Evolutionary conservation across 1,140 invertebrate genomes (phyloP).

Genomic region (Zaprionus kolodkinae): DNA sequence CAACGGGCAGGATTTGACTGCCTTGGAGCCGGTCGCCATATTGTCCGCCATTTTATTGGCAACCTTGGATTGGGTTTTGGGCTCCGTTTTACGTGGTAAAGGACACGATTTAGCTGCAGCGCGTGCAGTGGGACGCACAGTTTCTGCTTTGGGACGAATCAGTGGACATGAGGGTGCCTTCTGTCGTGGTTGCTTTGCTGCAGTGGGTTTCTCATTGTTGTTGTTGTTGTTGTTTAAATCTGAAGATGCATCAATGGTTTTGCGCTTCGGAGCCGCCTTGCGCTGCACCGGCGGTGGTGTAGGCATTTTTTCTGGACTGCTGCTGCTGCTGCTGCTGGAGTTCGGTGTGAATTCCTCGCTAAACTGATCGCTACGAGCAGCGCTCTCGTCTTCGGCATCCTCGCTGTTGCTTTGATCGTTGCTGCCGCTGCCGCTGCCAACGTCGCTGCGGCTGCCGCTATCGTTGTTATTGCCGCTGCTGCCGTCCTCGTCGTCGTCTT

Average conservation of each 20-base stretch:
- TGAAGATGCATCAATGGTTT: background rate
- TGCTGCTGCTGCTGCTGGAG: background rate
- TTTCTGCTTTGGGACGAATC: background rate
- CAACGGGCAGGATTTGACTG: background rate
- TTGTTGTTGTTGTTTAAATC: constrained; percentile 27
- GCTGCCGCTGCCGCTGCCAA: constrained; percentile 5
- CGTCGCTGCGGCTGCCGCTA: background rate
- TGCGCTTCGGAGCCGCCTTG: constrained; percentile 9
- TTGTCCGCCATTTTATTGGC: constrained; percentile 7
- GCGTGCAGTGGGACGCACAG: too few relatives aligned
- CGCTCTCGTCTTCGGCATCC: background rate
- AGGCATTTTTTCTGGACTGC: background rate
- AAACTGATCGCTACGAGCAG: constrained; percentile 11
- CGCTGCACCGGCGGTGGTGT: background rate
- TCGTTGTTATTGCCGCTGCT: background rate
- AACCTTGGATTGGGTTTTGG: background rate
- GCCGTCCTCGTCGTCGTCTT: background rate
- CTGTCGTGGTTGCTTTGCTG: constrained; percentile 21
- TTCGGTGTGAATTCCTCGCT: constrained; percentile 33
- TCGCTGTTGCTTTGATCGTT: background rate
- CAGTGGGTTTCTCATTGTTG: background rate
- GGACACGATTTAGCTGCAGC: constrained; percentile 33
- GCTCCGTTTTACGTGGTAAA: background rate
- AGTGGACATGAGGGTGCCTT: constrained; percentile 23
- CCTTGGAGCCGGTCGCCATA: background rate